These are phyloP conservation scores for Epirrhoe alternata DNA, from an alignment of 2,888 invertebrate genomes.

Conservation along the genomic window DNA sequence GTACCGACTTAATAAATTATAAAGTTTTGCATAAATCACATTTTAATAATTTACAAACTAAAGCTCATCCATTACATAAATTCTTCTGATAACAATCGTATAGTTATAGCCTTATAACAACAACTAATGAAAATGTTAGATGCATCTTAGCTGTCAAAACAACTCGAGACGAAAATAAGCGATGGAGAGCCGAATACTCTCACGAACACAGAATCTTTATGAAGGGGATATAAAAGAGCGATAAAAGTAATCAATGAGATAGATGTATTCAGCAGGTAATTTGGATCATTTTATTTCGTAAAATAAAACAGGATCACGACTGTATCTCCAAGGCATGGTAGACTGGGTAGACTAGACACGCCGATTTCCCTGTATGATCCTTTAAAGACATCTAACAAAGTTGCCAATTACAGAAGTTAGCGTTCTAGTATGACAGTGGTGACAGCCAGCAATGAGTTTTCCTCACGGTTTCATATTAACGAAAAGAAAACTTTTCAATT, in stretches of 20 bases:
- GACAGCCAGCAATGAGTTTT: too few species aligned
- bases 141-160: slow-evolving; percentile 56
- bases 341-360: too few species aligned
- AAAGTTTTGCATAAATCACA: not conserved
- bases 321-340: not conserved
- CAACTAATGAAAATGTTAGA: slow-evolving; percentile 45
- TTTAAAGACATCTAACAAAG: too few species aligned
- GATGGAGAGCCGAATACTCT: slow-evolving; percentile 56
- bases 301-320: not conserved
- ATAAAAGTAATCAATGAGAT: slow-evolving; percentile 36
- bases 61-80: slow-evolving; percentile 18
- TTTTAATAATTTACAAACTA: slow-evolving; percentile 1
- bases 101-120: slow-evolving; percentile 39
- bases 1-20: not conserved
- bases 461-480: too few species aligned
- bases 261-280: slow-evolving; percentile 45
- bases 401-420: too few species aligned
- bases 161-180: slow-evolving; percentile 56
- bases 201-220: slow-evolving; percentile 58
- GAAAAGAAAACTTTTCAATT: too few species aligned
- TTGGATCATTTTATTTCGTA: not conserved
- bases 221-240: slow-evolving; percentile 36
- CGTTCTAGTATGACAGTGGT: too few species aligned
- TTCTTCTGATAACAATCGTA: slow-evolving; percentile 29
- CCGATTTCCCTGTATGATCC: too few species aligned